Conservation (phyloP, 2,797 vertebrate species). For the Chromobotia macracanthus region DNA sequence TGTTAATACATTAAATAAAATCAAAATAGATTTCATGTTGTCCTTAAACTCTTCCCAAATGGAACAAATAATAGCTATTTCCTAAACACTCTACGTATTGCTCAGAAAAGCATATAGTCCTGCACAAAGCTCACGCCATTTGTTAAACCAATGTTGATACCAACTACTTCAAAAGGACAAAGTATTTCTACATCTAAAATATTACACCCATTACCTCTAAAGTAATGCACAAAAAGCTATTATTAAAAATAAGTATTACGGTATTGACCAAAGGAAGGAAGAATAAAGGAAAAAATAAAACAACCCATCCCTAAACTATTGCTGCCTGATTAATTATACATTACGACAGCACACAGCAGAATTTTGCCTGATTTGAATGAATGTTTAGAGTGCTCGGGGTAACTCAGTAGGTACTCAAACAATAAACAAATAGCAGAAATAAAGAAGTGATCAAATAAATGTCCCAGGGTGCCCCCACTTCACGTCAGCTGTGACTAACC, state of each 20-base stretch:
- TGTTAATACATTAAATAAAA: background rate
- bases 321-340: slow-evolving; percentile 51
- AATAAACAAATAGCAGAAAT: slow-evolving; percentile 64
- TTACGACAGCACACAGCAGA: slow-evolving; percentile 50
- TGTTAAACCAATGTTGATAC: too few relatives aligned
- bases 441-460: slow-evolving; percentile 58
- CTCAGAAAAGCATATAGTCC: background rate
- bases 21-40: background rate
- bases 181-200: too few relatives aligned
- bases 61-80: background rate
- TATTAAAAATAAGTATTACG: background rate
- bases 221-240: background rate
- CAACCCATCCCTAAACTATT: slow-evolving; percentile 60
- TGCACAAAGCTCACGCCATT: too few relatives aligned
- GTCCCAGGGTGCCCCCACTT: slow-evolving; percentile 52
- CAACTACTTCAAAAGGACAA: too few relatives aligned
- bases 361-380: slow-evolving; percentile 57
- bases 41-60: background rate
- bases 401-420: slow-evolving; percentile 58
- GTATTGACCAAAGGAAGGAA: background rate
- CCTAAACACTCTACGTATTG: background rate
- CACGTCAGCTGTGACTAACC: slow-evolving; percentile 51
- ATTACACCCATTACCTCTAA: too few relatives aligned
- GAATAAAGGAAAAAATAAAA: slow-evolving; percentile 44
- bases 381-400: slow-evolving; percentile 41